Conservation (phyloP, 2,888 invertebrate species). For the Xylota segnis region DNA sequence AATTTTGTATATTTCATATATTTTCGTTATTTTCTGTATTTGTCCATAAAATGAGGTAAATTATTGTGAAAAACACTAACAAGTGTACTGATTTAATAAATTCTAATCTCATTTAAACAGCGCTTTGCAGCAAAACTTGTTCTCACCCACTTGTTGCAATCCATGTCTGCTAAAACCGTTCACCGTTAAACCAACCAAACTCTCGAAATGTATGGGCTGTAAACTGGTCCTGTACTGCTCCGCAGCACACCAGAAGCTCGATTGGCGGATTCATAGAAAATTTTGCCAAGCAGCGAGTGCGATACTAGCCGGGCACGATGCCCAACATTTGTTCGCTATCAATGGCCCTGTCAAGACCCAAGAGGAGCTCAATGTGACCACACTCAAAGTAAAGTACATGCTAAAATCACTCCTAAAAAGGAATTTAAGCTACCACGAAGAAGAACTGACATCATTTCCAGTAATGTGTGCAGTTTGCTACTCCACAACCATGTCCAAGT, state of each 20-base stretch:
- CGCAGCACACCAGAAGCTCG: constrained; percentile 87
- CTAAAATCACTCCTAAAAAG: constrained; percentile 77
- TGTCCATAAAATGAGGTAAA: constrained; percentile 28
- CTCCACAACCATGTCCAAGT: constrained; percentile 54
- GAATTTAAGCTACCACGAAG: constrained; percentile 78
- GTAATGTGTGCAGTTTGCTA: constrained; percentile 80
- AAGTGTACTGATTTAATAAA: not conserved
- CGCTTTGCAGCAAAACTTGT: constrained; percentile 43
- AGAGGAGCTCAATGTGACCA: constrained; percentile 77
- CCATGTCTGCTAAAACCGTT: constrained; percentile 42
- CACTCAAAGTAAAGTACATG: constrained; percentile 78
- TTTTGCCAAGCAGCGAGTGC: constrained; percentile 85
- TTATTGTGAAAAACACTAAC: not conserved
- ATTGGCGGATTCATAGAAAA: constrained; percentile 88
- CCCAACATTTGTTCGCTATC: constrained; percentile 78
- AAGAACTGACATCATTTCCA: constrained; percentile 80
- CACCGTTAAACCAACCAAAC: constrained; percentile 25
- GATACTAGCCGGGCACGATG: constrained; percentile 72
- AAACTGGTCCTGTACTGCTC: constrained; percentile 87
- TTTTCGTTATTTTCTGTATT: constrained; percentile 12
- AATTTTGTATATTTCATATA: not conserved
- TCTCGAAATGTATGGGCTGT: constrained; percentile 86
- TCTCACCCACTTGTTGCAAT: constrained; percentile 58
- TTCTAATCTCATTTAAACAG: constrained; percentile 4
- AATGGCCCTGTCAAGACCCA: constrained; percentile 72